Evolutionary conservation across 1,140 invertebrate genomes (phyloP), one percentile per base, ranked within the genome.

Genomic region (Musca domestica): DNA sequence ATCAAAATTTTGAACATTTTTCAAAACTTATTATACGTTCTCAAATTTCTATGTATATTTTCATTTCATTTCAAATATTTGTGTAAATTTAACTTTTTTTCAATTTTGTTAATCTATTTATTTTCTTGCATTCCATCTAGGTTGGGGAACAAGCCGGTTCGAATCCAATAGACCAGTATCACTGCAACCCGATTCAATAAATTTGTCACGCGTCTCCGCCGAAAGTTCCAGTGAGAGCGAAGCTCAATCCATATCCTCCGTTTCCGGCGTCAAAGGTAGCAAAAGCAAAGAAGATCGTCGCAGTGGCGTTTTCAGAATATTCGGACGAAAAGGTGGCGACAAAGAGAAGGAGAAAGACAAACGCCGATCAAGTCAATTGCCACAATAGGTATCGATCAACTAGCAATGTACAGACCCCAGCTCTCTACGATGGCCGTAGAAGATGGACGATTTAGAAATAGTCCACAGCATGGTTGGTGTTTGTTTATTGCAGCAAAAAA

Each of bases 151-250:
- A 25, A 69, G 61, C 6, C 77, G 80, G 67, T 80, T 78, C 47
- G 80, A 82, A 61, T 67, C 75, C 65, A 78, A 71, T 67, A 76
- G 80, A 9, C 80, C 80, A 22, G 74, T 81, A 22, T 82, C 80
- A 12, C 70, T 77, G 65, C 78, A 80, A 61, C 76, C 80, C 52
- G 77, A 78, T 56, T 80, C 78, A n/a, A 76, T 81, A 12, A 77
- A 74, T 63, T 75, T 77, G 30, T 78, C 76, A 25, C 73, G 80
- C 19, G 76, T 74, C 3, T 82, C 80, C 2, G 80, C 80, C 6
- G 80, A 82, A 64, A 81, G 80, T 46, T 81, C 80, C 20, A 82
- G 80, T 69, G 80, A 82, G 68, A 81, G 80, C 64, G 80, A 82
- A 71, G 80, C 80, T 7, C 80, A 80, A 71, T 80, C 78, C 10